phyloP scores from a whole-genome alignment of 1,140 invertebrate species.

The Mactra quadrangularis region DNA sequence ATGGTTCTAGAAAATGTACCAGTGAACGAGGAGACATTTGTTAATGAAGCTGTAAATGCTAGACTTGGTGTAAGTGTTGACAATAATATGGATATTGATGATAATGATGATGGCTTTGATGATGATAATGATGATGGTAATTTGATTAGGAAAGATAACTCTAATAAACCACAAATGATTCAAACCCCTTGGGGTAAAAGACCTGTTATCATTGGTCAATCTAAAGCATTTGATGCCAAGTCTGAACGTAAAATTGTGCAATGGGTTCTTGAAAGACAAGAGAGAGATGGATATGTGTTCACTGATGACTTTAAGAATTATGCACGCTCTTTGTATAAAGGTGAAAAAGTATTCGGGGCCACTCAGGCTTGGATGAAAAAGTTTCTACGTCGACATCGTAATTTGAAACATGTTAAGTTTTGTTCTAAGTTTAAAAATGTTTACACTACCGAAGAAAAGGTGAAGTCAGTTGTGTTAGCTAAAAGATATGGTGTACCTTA shows the following conservation, averaged over 20 bases:
- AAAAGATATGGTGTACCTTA: slow-evolving; percentile 49
- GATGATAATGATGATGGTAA: neutral
- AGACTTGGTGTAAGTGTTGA: neutral
- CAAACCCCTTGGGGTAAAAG: slow-evolving; percentile 55
- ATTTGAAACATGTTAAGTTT: slow-evolving; percentile 56
- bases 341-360: slow-evolving; percentile 53
- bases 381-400: slow-evolving; percentile 49
- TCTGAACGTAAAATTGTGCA: slow-evolving; percentile 57
- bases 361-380: slow-evolving; percentile 61
- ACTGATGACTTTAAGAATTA: slow-evolving; percentile 62
- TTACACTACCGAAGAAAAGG: slow-evolving; percentile 48
- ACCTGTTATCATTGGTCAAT: slow-evolving; percentile 56
- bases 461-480: slow-evolving; percentile 36
- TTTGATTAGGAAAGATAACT: neutral
- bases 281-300: slow-evolving; percentile 59
- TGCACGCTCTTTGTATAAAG: slow-evolving; percentile 50
- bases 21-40: slow-evolving; percentile 26
- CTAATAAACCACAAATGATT: slow-evolving; percentile 9
- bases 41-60: slow-evolving; percentile 44
- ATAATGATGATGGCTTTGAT: slow-evolving; percentile 5
- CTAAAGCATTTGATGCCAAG: slow-evolving; percentile 56
- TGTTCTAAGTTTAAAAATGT: slow-evolving; percentile 60
- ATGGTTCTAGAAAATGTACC: slow-evolving; percentile 32
- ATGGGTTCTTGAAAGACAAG: slow-evolving; percentile 49
- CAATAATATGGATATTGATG: slow-evolving; percentile 47